Evolutionary conservation across 2,797 vertebrate species (phyloP), one percentile per base, ranked within the genome.

Genomic region (Chlorospingus flavigularis): DNA sequence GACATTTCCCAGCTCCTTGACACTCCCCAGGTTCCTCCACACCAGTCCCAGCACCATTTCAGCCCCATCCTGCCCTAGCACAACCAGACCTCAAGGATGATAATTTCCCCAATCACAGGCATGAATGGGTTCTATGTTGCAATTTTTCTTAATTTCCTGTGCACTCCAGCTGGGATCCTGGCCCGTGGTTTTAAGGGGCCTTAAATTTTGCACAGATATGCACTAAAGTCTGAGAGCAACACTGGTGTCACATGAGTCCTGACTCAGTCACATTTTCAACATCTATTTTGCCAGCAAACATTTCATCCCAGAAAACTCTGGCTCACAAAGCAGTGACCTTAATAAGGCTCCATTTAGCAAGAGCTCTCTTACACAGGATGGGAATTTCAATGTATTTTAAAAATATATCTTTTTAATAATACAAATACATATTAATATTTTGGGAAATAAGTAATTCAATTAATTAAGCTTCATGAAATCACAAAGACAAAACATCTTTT

Each of bases 291-390:
- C 83, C 81, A 96, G 70, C 5, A 91, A 81, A 63, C 10, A 54
- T 74, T 90, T 83, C 37, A 72, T 83, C 42, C 82, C 60, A 88
- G 58, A 94, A 96, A 86, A 66, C 37, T 70, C 48, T 92, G 87
- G 79, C 75, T 94, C 72, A 73, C 26, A 78, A 73, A 88, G 54
- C 4, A 9, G 40, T 70, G 75, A 82, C 31, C 13, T 72, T 42
- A 45, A 28, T 76, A 55, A 76, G 35, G 15, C 14, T 92, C 33
- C 25, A 33, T 50, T 90, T 74, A 92, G 60, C 3, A 61, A 86
- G 31, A 72, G 5, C 16, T 55, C 7, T 82, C 17, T 82, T 84
- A 45, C 40, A 35, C 26, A 62, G 42, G 19, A 91, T 26, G 42
- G 16, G 7, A 77, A 42, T 57, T 87, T 82, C 28, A 5, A 42